phyloP scores from a whole-genome alignment of 2,797 vertebrate genomes.

The Morus bassanus region DNA sequence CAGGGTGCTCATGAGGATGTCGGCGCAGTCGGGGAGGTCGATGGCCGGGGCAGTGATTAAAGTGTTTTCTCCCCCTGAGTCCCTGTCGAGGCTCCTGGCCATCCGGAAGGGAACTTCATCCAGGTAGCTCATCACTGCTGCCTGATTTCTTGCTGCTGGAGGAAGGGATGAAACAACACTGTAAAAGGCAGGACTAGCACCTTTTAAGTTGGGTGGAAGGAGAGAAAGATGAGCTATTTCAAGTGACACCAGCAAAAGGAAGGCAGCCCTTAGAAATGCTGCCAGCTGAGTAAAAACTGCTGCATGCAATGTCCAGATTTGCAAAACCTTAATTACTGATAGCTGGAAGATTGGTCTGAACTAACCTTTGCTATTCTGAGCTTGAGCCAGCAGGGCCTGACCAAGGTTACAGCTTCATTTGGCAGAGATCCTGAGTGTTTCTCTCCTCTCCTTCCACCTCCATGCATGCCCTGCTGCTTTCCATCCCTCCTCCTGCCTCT shows the following conservation, averaged over 20 bases:
- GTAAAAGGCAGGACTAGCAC: neutral
- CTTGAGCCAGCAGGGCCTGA: neutral
- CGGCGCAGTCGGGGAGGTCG: constrained; percentile 76
- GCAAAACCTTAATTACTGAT: neutral
- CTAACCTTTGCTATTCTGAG: neutral
- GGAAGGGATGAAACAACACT: neutral
- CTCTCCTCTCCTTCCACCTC: neutral
- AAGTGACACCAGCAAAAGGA: neutral
- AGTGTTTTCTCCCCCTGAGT: constrained; percentile 27
- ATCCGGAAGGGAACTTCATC: constrained; percentile 85
- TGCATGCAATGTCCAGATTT: neutral
- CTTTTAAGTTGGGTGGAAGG: neutral
- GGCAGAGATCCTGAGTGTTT: neutral
- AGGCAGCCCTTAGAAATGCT: neutral
- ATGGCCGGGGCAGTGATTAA: constrained; percentile 60
- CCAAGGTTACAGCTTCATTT: neutral
- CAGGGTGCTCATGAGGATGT: constrained; percentile 82
- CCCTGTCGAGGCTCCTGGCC: constrained; percentile 49
- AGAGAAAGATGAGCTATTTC: neutral
- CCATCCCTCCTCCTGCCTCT: neutral
- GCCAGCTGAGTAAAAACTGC: neutral
- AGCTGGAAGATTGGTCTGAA: neutral
- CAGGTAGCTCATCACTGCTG: constrained; percentile 79
- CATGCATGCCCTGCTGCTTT: neutral
- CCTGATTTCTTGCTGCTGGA: neutral